These are phyloP conservation scores for Xylota segnis DNA, from an alignment of 2,888 invertebrate genomes.

Conservation along the genomic window DNA sequence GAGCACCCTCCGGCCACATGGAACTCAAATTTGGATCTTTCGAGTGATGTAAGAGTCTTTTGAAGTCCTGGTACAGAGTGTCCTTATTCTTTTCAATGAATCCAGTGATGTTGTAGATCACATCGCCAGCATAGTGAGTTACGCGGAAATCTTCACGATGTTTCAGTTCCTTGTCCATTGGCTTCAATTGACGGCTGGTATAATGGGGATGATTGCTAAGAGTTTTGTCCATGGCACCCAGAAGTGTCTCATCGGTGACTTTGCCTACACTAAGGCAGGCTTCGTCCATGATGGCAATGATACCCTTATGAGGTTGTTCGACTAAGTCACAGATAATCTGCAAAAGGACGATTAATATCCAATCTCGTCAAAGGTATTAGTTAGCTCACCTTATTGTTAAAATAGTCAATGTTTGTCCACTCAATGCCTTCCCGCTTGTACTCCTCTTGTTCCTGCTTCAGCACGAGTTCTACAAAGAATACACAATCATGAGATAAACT, in stretches of 20 bases:
- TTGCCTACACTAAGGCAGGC: slow-evolving; percentile 98
- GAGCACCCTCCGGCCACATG: slow-evolving; percentile 99
- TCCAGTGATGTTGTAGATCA: slow-evolving; percentile 94
- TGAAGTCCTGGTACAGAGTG: slow-evolving; percentile 98
- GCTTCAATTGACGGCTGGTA: slow-evolving; percentile 93
- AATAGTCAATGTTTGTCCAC: slow-evolving; percentile 97
- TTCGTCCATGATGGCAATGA: slow-evolving; percentile 97
- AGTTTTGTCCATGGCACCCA: slow-evolving; percentile 97
- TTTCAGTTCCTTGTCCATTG: slow-evolving; percentile 91
- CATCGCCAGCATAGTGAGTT: slow-evolving; percentile 98
- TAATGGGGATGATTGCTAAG: slow-evolving; percentile 95
- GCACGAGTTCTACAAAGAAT: slow-evolving; percentile 91
- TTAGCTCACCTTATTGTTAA: slow-evolving; percentile 93
- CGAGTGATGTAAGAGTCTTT: slow-evolving; percentile 94
- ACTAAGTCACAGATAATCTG: slow-evolving; percentile 96
- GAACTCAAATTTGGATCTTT: slow-evolving; percentile 89
- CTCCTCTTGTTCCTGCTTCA: slow-evolving; percentile 99
- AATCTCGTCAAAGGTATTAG: background rate
- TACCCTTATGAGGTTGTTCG: slow-evolving; percentile 96
- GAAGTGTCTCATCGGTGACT: slow-evolving; percentile 92
- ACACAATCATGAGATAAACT: slow-evolving; percentile 4
- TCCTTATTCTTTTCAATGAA: slow-evolving; percentile 99
- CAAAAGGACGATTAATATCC: background rate
- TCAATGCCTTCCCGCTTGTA: slow-evolving; percentile 97
- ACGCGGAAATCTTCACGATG: slow-evolving; percentile 93